Conservation (phyloP, 30 jellyfish, hydroid and myxozoan genomes). For the Cassiopea andromeda region DNA sequence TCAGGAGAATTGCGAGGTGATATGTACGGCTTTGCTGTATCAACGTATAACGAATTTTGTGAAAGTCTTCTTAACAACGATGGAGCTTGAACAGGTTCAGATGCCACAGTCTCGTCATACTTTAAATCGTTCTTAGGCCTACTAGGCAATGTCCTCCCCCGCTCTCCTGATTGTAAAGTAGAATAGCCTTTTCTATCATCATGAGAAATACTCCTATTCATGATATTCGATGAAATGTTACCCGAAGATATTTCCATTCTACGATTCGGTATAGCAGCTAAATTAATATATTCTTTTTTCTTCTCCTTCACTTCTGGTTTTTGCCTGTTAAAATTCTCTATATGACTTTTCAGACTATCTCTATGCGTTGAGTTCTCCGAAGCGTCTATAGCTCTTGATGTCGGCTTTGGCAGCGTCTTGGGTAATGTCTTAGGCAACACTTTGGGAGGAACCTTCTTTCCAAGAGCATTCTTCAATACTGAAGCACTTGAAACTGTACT, state of each 20-base stretch:
- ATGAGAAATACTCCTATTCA: constrained; percentile 21
- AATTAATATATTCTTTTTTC: constrained; percentile 13
- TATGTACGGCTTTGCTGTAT: neutral
- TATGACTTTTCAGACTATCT: constrained; percentile 29
- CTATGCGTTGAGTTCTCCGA: neutral
- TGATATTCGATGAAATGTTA: constrained; percentile 34
- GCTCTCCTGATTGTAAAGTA: constrained; percentile 5
- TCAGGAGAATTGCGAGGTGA: constrained; percentile 4
- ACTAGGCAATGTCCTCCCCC: constrained; percentile 3
- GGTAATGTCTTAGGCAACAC: constrained; percentile 35
- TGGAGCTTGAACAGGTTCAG: constrained; percentile 52
- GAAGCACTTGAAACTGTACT: constrained; percentile 21
- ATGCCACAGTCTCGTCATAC: neutral
- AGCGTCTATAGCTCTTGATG: neutral
- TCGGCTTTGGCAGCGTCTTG: constrained; percentile 31
- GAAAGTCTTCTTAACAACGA: constrained; percentile 52
- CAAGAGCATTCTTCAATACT: constrained; percentile 10
- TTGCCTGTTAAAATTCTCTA: constrained; percentile 15
- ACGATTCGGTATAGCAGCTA: constrained; percentile 52
- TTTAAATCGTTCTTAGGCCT: neutral
- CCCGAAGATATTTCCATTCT: constrained; percentile 42
- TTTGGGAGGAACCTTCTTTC: constrained; percentile 39
- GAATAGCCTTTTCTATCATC: constrained; percentile 24
- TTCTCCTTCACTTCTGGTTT: constrained; percentile 3
- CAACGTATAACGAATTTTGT: constrained; percentile 15